Base-by-base conservation (phyloP, 2,113 vertebrate species). In the Nycticorax nycticorax region DNA sequence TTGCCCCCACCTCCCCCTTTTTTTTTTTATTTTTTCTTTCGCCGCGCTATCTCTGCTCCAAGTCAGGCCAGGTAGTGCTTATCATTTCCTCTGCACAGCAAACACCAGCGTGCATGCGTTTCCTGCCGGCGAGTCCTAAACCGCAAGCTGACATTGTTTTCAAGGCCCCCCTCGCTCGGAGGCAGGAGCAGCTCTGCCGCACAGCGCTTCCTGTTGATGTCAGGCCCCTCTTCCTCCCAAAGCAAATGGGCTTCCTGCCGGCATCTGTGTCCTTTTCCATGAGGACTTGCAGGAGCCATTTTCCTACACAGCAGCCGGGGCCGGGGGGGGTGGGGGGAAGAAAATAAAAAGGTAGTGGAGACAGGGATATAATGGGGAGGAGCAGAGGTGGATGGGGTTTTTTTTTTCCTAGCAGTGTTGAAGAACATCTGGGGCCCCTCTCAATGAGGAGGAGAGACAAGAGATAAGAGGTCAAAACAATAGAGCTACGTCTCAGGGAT, bases 151-250 rank as follows among this genome's bases (percentile, higher is more conserved):
- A 98, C 97, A 98, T 98, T 98, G 98, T 98, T 98, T 97, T 92
- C 96, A 96, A 94, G 96, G 84, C 23, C 27, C 76, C 96, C 95
- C 85, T 93, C 85, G 24, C 97, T 97, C 89, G 96, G 95, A 98
- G 96, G 96, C 86, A 94, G 86, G 85, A 94, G 96, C 94, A 93
- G 94, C 27, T 60, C 64, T 71, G 93, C 97, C 78, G 94, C 94
- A 85, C 97, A 94, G 93, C 0, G 18, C 97, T 98, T 98, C 98
- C 98, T 98, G 98, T 98, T 98, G 98, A 98, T 98, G 97, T 98
- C 98, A 98, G 97, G 89, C 30, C 77, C 80, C 88, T 97, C 97
- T 98, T 98, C 98, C 98, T 98, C 97, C 92, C 88, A 96, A 97
- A 98, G 96, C 96, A 97, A 97, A 96, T 22, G 96, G 93, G 91